Base-by-base conservation (phyloP, 2,888 invertebrate genomes). In the Lacanobia wlatinum region DNA sequence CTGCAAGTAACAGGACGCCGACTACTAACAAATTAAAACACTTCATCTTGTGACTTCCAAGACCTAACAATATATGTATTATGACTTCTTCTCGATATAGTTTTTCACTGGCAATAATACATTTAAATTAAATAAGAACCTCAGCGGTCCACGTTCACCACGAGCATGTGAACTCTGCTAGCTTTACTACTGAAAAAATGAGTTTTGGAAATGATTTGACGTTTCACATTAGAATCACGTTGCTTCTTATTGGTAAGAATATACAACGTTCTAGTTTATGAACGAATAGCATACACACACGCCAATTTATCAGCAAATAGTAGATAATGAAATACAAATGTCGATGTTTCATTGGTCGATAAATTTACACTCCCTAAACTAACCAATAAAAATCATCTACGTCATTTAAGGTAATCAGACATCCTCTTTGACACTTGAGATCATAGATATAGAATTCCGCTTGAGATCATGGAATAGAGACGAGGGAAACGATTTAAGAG, bases 1-100 rank as follows among this genome's bases (percentile, higher is more conserved):
- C 96, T 90, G 94, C 87, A 56, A 96, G 87, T 62, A 95, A 88
- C 86, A 96, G 90, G 87, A 94, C 82, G 83, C 92, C 91, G 77
- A 94, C 84, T 67, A 92, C 88, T 82, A 94, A 82, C 85, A 95
- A 88, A 73, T 95, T 83, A 79, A 92, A 89, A 87, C 93, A 92
- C 87, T 95, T 96, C 96, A 96, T 95, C 80, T 77, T 84, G 76
- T 73, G 72, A 66, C 65, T 78, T 56, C 46, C 59, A 63, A 73
- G 40, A 68, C 58, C 53, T 46, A 61, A 68, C 40, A 28, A 28
- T 28, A 28, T 40, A 58, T 50, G 55, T 71, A 40, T 16, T 70
- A 38, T 65, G 16, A 69, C 28, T 69, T 73, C 55, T 59, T 53
- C 60, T 34, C 48, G 58, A 21, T 72, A 70, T 48, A 56, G 16